Base-by-base conservation (phyloP, 2,888 invertebrate species). In the Amiota communis region DNA sequence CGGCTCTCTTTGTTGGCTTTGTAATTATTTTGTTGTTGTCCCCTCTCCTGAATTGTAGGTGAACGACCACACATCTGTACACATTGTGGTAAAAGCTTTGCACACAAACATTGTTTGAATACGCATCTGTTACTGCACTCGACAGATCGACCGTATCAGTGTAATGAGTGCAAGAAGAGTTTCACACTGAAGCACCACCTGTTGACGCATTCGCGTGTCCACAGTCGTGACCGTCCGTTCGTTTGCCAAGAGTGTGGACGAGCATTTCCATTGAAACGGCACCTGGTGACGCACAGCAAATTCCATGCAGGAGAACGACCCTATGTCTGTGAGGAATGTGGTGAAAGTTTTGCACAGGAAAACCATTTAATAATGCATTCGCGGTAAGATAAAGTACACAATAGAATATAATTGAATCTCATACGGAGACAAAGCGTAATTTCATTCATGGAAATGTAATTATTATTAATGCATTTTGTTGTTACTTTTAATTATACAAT, bases 321-420 rank as follows among this genome's bases (percentile, higher is more conserved):
- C 1, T 95, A 93, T 86, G 94, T 98, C 87, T 97, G 97, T 90
- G 93, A 90, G 90, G 95, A 97, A 76, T 99, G 98, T 87, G 95
- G 94, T 3, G 98, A 98, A 90, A 96, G 97, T 76, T 97, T 97
- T 90, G 95, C 96, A 12, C 93, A 97, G 79, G 94, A 96, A 87
- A 97, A 97, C 89, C 97, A 97, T 79, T 85, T 90, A 72, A 90
- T 91, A 77, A 91, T 91, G 91, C 91, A 91, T 87, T 91, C 90
- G 78, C 87, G 89, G 89, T 90, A 83, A 86, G 75, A 76, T 53
- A 17, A 10, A 17, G 47, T 57, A 11, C 11, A 23, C n/a, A n/a
- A n/a, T n/a, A n/a, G n/a, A n/a, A 36, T 36, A 36, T 2, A 36
- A 36, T 0, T 8, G 4, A 9, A 48, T 49, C 1, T 1, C n/a